Base-by-base conservation (phyloP, 2,888 invertebrate genomes). In the Epinotia nisella region DNA sequence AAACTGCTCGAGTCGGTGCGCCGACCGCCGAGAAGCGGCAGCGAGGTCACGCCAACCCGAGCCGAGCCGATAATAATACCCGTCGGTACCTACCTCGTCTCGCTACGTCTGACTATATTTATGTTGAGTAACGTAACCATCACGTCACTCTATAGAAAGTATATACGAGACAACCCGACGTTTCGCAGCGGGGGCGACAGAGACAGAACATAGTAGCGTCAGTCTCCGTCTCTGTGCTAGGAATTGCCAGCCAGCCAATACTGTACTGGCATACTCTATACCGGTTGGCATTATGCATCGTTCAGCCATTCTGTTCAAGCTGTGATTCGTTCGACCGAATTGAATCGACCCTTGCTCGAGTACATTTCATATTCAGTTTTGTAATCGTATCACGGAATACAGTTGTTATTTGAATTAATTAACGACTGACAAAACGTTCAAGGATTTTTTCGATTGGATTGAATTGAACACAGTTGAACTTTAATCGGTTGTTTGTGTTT, bases 211-310 rank as follows among this genome's bases (percentile, higher is more conserved):
- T 17, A 45, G 71, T 76, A 77, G 79, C 81, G 80, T 79, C 80
- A 74, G 82, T 81, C 80, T 83, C 82, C 81, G 80, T 81, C 81
- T 83, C 82, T 81, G 80, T 71, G 84, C 84, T 87, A 84, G 85
- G 83, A 86, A 86, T 88, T 83, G 85, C 83, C 85, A 86, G 86
- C 88, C 88, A 88, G 68, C 72, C 72, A 73, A 73, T 73, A 73
- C 72, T 68, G 62, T 68, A 71, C 71, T 66, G 72, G 72, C 72
- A 73, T 68, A 68, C 61, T n/a, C n/a, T 61, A 56, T 21, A 72
- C 71, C 68, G 68, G 39, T 21, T 73, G 72, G 72, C 72, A 73
- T n/a, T 72, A 62, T 73, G 62, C 68, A 62, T 73, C 67, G 72
- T 73, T 73, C 58, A 51, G 24, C 65, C 58, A 58, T 49, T 56